phyloP scores from a whole-genome alignment of 2,888 invertebrate species.

The Drosophila sordidula region DNA sequence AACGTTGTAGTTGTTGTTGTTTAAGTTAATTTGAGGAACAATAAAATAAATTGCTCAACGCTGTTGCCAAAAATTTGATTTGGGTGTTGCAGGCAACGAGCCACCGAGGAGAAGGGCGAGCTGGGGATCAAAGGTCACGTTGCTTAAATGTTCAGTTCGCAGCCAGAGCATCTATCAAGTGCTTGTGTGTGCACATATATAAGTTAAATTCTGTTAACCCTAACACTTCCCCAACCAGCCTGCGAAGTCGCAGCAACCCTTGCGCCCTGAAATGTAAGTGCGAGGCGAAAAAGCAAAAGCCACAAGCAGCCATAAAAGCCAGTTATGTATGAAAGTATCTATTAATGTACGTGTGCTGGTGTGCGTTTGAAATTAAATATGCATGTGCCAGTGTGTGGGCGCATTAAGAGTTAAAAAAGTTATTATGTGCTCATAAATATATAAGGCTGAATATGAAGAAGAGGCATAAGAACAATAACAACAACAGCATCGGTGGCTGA shows the following conservation, averaged over 20 bases:
- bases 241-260: conserved; percentile 1
- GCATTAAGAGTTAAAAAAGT: conserved; percentile 49
- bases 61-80: conserved; percentile 55
- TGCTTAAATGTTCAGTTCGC: conserved; percentile 48
- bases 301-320: conserved; percentile 50
- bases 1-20: conserved; percentile 44
- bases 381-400: conserved; percentile 24
- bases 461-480: background rate
- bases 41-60: conserved; percentile 60
- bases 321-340: conserved; percentile 45
- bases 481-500: background rate
- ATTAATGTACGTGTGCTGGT: conserved; percentile 35
- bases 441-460: conserved; percentile 7
- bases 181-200: conserved; percentile 1
- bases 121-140: conserved; percentile 49
- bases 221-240: background rate
- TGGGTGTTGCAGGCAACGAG: conserved; percentile 36
- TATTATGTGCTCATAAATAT: conserved; percentile 57
- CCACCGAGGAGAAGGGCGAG: background rate
- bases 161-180: conserved; percentile 46
- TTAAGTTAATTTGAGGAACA: conserved; percentile 57
- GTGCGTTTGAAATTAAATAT: conserved; percentile 43
- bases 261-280: conserved; percentile 8
- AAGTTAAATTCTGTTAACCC: conserved; percentile 33
- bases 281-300: conserved; percentile 31